phyloP scores from a whole-genome alignment of 2,797 vertebrate genomes.

The Intellagama lesueurii region DNA sequence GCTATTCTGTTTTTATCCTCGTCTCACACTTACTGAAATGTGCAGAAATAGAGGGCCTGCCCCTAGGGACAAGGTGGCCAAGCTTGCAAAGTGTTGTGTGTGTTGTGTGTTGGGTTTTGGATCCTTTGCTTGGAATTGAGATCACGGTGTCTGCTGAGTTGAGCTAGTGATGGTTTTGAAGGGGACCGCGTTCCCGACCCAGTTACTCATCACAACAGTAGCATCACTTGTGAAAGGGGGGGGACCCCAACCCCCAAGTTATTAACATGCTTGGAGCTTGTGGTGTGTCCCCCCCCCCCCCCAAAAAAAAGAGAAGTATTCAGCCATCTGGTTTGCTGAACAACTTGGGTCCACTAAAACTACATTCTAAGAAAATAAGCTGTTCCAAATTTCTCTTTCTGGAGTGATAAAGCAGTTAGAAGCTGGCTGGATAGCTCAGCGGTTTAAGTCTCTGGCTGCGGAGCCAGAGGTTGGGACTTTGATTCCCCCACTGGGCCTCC shows the following conservation, averaged over 20 bases:
- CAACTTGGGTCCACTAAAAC: neutral
- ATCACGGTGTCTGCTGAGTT: neutral
- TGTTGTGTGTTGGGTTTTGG: neutral
- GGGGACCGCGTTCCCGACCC: neutral
- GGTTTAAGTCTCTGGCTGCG: too few species aligned
- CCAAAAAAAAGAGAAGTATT: too few species aligned
- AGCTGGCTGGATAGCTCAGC: neutral
- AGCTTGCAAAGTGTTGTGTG: neutral
- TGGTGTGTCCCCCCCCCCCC: too few species aligned
- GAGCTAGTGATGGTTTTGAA: neutral
- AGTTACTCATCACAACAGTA: neutral
- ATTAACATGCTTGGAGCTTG: too few species aligned
- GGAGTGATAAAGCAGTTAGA: too few species aligned
- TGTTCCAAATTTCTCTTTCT: too few species aligned
- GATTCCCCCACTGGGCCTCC: too few species aligned
- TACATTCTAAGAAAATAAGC: neutral
- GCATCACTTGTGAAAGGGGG: neutral
- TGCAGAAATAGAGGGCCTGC: neutral
- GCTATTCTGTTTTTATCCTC: slow-evolving; percentile 18
- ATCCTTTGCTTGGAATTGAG: neutral
- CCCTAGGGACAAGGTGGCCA: too few species aligned
- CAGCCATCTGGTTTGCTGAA: too few species aligned
- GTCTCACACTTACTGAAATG: slow-evolving; percentile 22
- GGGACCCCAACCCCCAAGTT: too few species aligned
- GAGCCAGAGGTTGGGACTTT: too few species aligned